Conservation (phyloP, 1,140 invertebrate species). For the Drosophila pseudoobscura region DNA sequence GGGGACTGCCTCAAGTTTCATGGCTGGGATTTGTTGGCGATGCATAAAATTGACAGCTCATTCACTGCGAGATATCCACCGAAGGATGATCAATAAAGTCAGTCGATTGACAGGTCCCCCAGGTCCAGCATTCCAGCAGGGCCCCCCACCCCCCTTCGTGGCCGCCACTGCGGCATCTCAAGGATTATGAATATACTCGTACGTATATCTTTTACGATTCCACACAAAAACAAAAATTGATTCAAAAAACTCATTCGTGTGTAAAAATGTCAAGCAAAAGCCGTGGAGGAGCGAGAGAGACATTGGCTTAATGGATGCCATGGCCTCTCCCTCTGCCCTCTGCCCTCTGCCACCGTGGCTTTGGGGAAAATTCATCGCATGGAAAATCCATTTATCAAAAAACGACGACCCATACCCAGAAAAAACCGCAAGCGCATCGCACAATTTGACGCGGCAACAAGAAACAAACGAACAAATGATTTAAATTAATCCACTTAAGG, state of each 20-base stretch:
- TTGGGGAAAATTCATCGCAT: constrained; percentile 46
- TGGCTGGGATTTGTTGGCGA: constrained; percentile 35
- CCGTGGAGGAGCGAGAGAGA: constrained; percentile 13
- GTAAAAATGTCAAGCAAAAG: constrained; percentile 51
- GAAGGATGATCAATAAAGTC: constrained; percentile 68
- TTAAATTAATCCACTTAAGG: constrained; percentile 77
- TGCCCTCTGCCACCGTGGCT: not conserved
- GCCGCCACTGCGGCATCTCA: no score
- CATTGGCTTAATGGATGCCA: constrained; percentile 44
- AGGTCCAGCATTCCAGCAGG: no score
- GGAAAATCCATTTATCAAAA: constrained; percentile 73
- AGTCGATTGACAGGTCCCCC: constrained; percentile 59
- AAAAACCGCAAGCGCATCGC: constrained; percentile 45
- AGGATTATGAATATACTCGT: no score
- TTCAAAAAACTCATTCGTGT: constrained; percentile 59
- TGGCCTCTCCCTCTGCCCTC: not conserved
- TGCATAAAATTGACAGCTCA: constrained; percentile 62
- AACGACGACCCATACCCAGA: constrained; percentile 27
- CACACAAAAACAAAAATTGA: constrained; percentile 34
- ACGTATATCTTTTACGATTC: no score
- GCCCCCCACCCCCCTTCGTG: no score
- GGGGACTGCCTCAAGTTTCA: constrained; percentile 36
- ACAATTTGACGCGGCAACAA: constrained; percentile 41
- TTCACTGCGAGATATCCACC: constrained; percentile 33
- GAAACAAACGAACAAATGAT: constrained; percentile 60